These are phyloP conservation scores for Ectropis grisescens DNA, from an alignment of 1,140 invertebrate genomes.

Conservation along the genomic window DNA sequence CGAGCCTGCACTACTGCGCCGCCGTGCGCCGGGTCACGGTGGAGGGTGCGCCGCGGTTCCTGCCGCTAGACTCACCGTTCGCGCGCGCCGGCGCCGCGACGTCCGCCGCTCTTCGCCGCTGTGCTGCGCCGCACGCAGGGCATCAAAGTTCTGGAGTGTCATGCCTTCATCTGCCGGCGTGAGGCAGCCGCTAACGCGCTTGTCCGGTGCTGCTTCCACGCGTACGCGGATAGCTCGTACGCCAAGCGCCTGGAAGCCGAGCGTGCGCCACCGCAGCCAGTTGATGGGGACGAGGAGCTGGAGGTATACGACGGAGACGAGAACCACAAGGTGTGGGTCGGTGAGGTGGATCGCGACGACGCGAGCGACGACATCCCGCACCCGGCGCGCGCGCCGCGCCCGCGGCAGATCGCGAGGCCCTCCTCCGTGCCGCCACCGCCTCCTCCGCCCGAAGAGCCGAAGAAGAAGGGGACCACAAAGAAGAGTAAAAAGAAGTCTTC, in stretches of 20 bases:
- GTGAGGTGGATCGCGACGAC: slow-evolving; percentile 81
- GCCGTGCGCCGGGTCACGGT: slow-evolving; percentile 89
- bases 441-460: slow-evolving; percentile 76
- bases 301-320: slow-evolving; percentile 91
- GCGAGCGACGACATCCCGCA: slow-evolving; percentile 83
- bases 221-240: slow-evolving; percentile 94
- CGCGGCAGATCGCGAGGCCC: slow-evolving; percentile 83
- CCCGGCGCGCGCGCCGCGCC: slow-evolving; percentile 80
- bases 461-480: slow-evolving; percentile 65
- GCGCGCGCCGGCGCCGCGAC: slow-evolving; percentile 85
- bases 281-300: slow-evolving; percentile 78
- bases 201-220: slow-evolving; percentile 94
- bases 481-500: slow-evolving; percentile 69
- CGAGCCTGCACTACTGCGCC: slow-evolving; percentile 96
- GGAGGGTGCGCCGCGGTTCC: slow-evolving; percentile 85
- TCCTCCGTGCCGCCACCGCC: slow-evolving; percentile 85
- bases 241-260: slow-evolving; percentile 82
- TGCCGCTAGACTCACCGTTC: slow-evolving; percentile 96
- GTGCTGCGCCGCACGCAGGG: slow-evolving; percentile 95
- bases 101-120: slow-evolving; percentile 97
- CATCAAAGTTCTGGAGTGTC: slow-evolving; percentile 99
- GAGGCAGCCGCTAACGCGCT: slow-evolving; percentile 95
- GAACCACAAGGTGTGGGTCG: slow-evolving; percentile 94
- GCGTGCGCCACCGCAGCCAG: slow-evolving; percentile 61
- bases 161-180: slow-evolving; percentile 97